phyloP scores from a whole-genome alignment of 2,797 vertebrate genomes.

The Xerus rutilus region DNA sequence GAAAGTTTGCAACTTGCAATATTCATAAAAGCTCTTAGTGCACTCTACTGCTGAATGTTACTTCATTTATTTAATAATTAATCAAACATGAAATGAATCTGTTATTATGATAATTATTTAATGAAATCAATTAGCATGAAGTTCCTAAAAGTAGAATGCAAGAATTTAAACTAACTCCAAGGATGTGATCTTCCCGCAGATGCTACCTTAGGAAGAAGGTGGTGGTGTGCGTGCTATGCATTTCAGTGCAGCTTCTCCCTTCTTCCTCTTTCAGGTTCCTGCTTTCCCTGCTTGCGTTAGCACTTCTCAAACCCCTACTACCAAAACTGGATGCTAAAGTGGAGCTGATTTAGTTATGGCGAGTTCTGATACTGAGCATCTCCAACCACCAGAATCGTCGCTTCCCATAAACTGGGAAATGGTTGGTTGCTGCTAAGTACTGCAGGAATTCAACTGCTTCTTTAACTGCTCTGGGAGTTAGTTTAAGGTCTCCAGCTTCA shows the following conservation, averaged over 20 bases:
- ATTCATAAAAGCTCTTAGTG: constrained; percentile 61
- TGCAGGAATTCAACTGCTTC: neutral
- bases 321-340: neutral
- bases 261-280: neutral
- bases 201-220: constrained; percentile 8
- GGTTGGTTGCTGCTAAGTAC: neutral
- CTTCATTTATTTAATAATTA: constrained; percentile 67
- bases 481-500: neutral
- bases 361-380: neutral
- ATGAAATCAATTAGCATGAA: constrained; percentile 57
- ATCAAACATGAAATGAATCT: constrained; percentile 51
- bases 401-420: neutral
- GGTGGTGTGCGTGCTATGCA: neutral
- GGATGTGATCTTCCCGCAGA: neutral
- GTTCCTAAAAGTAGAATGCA: constrained; percentile 54
- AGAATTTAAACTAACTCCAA: neutral
- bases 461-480: neutral
- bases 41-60: constrained; percentile 10
- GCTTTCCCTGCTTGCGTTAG: neutral
- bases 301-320: neutral
- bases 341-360: neutral
- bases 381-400: neutral
- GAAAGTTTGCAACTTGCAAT: constrained; percentile 49
- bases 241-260: neutral
- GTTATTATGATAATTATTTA: constrained; percentile 66